Conservation (phyloP, 37 sponge, comb jelly and placozoan genomes). For the Dysidea cf. avara region DNA sequence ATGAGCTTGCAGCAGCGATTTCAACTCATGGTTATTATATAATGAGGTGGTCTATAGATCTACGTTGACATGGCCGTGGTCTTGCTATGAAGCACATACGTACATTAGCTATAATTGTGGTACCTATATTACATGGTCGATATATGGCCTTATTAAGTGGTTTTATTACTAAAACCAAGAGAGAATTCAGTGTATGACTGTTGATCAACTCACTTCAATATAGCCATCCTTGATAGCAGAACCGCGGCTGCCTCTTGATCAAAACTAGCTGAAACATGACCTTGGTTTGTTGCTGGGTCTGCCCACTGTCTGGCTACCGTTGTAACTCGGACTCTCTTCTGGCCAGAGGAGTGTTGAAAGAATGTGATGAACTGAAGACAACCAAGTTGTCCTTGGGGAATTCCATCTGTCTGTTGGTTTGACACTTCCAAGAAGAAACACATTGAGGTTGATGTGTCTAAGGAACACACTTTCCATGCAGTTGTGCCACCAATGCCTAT, state of each 20-base stretch:
- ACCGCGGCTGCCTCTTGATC: conserved; percentile 97
- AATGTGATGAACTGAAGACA: conserved; percentile 94
- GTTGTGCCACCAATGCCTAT: conserved; percentile 93
- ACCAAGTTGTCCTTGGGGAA: conserved; percentile 87
- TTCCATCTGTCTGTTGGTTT: conserved; percentile 77
- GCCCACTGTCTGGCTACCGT: conserved; percentile 98
- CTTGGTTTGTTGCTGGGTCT: conserved; percentile 83
- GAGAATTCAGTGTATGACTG: not conserved
- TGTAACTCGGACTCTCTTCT: conserved; percentile 95
- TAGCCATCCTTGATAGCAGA: conserved; percentile 90
- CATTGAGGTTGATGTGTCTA: conserved; percentile 81
- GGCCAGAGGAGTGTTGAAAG: conserved; percentile 93
- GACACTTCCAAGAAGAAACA: conserved; percentile 88
- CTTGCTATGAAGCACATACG: no score
- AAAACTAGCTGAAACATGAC: conserved; percentile 85
- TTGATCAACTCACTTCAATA: conserved; percentile 44
- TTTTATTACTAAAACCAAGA: no score
- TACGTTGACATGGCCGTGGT: no score
- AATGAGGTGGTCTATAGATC: no score
- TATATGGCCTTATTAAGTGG: no score
- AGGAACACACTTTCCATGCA: conserved; percentile 89
- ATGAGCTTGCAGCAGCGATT: no score
- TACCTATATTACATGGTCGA: no score
- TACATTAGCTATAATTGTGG: no score
- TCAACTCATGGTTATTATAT: no score